Percentiles rank a stretch among this genome's conserved stretches.
These are phyloP conservation scores for Bombyx mandarina DNA, from an alignment of 1,140 invertebrate species.

Conservation along the genomic window DNA sequence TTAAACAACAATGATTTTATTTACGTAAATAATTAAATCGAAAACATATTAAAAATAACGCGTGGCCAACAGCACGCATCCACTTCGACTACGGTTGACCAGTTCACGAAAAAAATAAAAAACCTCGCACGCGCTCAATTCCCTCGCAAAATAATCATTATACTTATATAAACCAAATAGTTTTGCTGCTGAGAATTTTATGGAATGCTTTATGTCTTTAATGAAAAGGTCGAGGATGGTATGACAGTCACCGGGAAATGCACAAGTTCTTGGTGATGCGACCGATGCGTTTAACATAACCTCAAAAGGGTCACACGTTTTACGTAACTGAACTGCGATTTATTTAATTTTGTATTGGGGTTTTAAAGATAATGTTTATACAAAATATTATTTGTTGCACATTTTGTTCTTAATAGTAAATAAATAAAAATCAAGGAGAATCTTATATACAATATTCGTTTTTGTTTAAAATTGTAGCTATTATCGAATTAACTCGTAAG, in stretches of 20 bases:
- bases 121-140: constrained; percentile 18
- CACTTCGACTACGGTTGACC: constrained; percentile 42
- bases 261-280: no score
- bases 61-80: constrained; percentile 36
- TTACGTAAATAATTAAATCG: constrained; percentile 31
- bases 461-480: no score
- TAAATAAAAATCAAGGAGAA: no score
- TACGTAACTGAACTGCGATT: no score
- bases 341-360: no score
- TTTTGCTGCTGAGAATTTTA: background rate
- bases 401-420: no score
- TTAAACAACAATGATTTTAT: constrained; percentile 14
- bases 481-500: no score
- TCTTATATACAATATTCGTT: no score
- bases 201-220: background rate
- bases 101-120: constrained; percentile 24
- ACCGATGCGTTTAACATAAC: no score
- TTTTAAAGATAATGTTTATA: no score
- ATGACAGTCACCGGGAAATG: background rate
- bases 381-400: no score
- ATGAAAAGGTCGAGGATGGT: background rate
- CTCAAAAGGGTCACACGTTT: no score
- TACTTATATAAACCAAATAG: background rate
- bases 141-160: constrained; percentile 28
- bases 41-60: constrained; percentile 42